Percentiles rank a stretch among this genome's conserved stretches.
Conservation (phyloP, 1,140 invertebrate genomes). For the Papilio polytes region DNA sequence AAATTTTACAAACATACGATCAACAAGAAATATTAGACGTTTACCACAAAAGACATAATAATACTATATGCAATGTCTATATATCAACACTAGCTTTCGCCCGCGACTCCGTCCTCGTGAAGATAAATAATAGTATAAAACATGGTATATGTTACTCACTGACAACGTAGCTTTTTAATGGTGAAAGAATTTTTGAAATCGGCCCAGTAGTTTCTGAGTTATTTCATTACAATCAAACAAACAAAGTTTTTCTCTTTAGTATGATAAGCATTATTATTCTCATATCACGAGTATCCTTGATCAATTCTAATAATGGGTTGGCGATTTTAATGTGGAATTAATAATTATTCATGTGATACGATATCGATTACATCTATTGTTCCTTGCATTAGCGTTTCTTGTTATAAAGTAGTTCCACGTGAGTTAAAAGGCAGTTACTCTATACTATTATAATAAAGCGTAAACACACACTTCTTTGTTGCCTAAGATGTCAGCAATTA, state of each 20-base stretch:
- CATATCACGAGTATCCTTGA: constrained; percentile 56
- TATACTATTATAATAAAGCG: too few relatives aligned
- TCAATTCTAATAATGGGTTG: constrained; percentile 54
- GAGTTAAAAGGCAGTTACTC: too few relatives aligned
- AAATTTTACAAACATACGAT: constrained; percentile 31
- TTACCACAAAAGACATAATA: constrained; percentile 37
- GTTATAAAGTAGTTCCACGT: constrained; percentile 42
- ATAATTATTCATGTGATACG: constrained; percentile 59
- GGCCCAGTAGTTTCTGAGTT: too few relatives aligned
- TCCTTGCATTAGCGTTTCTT: constrained; percentile 52
- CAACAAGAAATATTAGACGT: constrained; percentile 35
- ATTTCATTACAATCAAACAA: too few relatives aligned
- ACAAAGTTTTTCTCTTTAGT: background rate
- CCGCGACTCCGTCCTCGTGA: too few relatives aligned
- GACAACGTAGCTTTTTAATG: too few relatives aligned
- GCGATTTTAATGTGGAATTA: constrained; percentile 54
- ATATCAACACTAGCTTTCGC: background rate
- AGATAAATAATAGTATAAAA: too few relatives aligned
- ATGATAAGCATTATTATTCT: constrained; percentile 27
- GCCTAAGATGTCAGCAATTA: too few relatives aligned
- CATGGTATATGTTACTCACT: too few relatives aligned
- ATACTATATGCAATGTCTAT: constrained; percentile 32
- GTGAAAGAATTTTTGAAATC: too few relatives aligned
- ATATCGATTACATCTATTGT: constrained; percentile 47
- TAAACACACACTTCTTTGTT: too few relatives aligned